Evolutionary conservation across 2,113 vertebrate species (phyloP).

Genomic region (Pachycephala philippinensis): DNA sequence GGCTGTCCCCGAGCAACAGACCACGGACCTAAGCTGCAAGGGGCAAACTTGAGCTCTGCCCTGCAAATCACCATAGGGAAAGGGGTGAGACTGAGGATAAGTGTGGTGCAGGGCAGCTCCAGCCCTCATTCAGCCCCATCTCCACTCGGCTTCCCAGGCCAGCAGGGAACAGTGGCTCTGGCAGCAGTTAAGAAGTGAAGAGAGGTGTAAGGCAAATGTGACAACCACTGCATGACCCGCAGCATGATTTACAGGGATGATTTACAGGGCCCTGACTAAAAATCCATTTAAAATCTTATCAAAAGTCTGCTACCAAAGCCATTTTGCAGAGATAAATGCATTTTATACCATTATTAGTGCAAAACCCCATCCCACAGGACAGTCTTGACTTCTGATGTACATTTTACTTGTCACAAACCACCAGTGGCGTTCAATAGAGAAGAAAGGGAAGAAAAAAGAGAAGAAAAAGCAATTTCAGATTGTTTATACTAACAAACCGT

Average conservation of each 20-base stretch:
- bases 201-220: background rate
- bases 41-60: background rate
- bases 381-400: background rate
- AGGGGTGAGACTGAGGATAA: background rate
- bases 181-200: background rate
- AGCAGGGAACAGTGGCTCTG: background rate
- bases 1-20: background rate
- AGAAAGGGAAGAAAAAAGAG: background rate
- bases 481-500: background rate
- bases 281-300: background rate
- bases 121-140: background rate
- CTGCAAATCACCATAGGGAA: accelerated
- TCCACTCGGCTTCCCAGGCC: background rate
- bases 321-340: background rate
- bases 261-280: background rate
- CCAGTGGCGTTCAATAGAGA: background rate
- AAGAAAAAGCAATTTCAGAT: background rate
- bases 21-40: accelerated
- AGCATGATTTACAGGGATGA: background rate
- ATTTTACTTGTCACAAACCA: background rate
- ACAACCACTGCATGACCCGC: background rate
- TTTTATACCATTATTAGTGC: background rate
- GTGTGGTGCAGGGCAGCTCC: background rate
- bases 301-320: background rate
- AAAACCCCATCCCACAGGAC: background rate